phyloP scores from a whole-genome alignment of 2,797 vertebrate species.

The Poecilia velifera region DNA sequence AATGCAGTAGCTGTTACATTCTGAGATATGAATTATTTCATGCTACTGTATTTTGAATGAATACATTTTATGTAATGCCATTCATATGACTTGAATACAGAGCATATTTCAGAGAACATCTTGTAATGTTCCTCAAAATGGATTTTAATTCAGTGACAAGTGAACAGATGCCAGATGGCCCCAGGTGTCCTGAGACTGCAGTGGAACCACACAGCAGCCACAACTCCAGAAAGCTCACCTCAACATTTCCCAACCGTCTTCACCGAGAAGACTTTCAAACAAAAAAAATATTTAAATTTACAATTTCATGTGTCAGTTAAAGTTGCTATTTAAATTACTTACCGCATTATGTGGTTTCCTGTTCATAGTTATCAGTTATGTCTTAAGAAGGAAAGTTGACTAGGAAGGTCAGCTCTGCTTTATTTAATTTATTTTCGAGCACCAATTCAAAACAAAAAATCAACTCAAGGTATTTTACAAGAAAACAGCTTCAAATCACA shows the following conservation, averaged over 20 bases:
- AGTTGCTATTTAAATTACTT: neutral
- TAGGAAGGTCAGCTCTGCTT: neutral
- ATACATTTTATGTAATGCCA: neutral
- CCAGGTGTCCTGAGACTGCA: neutral
- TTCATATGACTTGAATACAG: neutral
- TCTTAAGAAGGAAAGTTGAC: neutral
- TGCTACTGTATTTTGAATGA: neutral
- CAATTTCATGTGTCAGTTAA: neutral
- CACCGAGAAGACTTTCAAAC: neutral
- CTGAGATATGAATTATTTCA: neutral
- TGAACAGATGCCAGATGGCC: neutral
- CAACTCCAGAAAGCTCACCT: neutral
- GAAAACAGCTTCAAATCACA: neutral
- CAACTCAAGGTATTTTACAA: neutral
- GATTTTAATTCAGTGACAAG: neutral
- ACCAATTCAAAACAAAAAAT: neutral
- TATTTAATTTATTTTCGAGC: neutral
- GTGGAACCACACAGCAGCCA: neutral
- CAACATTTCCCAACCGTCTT: neutral
- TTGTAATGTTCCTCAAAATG: neutral
- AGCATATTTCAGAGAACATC: neutral
- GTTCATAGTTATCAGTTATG: neutral
- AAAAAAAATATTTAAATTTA: neutral
- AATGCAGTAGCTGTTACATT: neutral
- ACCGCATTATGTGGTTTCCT: neutral